A percentile compares a stretch with the other conserved stretches of the same genome.
These are phyloP conservation scores for Tachina fera DNA, from an alignment of 2,888 invertebrate species.

Conservation along the genomic window DNA sequence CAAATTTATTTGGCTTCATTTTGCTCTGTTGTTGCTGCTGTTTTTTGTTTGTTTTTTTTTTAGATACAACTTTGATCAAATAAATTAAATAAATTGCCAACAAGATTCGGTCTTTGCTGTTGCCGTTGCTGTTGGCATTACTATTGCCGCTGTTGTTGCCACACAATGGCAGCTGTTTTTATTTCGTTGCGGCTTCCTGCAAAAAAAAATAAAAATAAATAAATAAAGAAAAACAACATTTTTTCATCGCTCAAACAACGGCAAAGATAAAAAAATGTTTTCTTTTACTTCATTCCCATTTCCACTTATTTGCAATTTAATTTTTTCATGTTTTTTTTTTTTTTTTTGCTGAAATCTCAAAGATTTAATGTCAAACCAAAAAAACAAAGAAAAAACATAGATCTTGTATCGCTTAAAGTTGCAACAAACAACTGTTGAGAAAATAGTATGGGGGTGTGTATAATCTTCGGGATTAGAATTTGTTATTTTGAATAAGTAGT, in stretches of 20 bases:
- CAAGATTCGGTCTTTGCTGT: constrained; percentile 52
- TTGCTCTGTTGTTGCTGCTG: background rate
- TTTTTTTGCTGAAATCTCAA: constrained; percentile 20
- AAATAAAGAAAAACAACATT: constrained; percentile 36
- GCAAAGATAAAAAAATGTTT: constrained; percentile 56
- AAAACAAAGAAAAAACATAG: background rate
- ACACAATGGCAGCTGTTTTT: constrained; percentile 64
- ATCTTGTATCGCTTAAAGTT: constrained; percentile 15
- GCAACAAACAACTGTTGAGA: background rate
- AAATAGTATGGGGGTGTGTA: constrained; percentile 30
- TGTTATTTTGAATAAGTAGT: constrained; percentile 23
- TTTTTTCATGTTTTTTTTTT: background rate
- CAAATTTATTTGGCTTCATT: constrained; percentile 52
- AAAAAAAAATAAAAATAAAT: constrained; percentile 1
- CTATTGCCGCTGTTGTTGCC: constrained; percentile 49
- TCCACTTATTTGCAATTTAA: constrained; percentile 48
- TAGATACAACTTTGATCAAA: constrained; percentile 66
- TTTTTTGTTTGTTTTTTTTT: constrained; percentile 7
- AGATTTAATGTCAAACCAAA: constrained; percentile 56
- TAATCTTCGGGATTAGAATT: constrained; percentile 34
- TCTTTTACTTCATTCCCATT: constrained; percentile 25
- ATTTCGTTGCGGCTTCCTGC: constrained; percentile 64
- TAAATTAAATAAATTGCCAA: constrained; percentile 71
- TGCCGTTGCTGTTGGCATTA: constrained; percentile 51
- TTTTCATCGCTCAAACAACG: constrained; percentile 53